Evolutionary conservation across 92 coral and sea anemone genomes (phyloP), one percentile per base, ranked within the genome.

Genomic region (Anthopleura xanthogrammica): DNA sequence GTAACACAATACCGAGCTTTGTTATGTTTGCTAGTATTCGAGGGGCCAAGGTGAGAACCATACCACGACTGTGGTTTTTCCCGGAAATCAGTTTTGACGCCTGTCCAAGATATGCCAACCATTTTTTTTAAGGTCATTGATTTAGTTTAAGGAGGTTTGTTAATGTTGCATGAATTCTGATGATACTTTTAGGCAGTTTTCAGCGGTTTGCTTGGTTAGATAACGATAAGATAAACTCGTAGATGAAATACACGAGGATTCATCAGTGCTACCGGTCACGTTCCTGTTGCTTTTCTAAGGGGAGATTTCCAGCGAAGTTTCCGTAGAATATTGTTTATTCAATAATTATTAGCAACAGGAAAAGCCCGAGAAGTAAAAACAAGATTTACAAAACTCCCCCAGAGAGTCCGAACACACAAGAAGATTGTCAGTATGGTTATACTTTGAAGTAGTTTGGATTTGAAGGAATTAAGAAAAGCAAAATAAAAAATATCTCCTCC

Each of bases 71-170:
- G 84, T 48, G 58, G 77, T 70, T 64, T 80, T 12, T 70, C 77
- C 77, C 77, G 84, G 77, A 81, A 81, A 68, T 58, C 77, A 46
- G 19, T 81, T 81, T 81, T 81, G 84, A 81, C 84, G 84, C 84
- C 77, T 81, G 84, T 81, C 84, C 84, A 81, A 81, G 77, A 81
- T 81, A 81, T 81, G 84, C 84, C 77, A 81, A 36, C 43, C 5
- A 81, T 68, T 68, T 54, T n/a, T 68, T 68, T 8, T 5, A 29
- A 68, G 74, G 74, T 68, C 74, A 29, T 36, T 36, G 7, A 36
- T 12, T 36, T 12, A 68, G 74, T 14, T 11, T 68, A 29, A 24
- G 13, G 36, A 12, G 12, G 24, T 64, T 64, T 22, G 72, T 19
- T 12, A n/a, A n/a, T 20, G 12, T 0, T 20, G 12, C 3, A 2